Evolutionary conservation across 2,113 vertebrate species (phyloP).

Genomic region (Chamaetylas fuelleborni): DNA sequence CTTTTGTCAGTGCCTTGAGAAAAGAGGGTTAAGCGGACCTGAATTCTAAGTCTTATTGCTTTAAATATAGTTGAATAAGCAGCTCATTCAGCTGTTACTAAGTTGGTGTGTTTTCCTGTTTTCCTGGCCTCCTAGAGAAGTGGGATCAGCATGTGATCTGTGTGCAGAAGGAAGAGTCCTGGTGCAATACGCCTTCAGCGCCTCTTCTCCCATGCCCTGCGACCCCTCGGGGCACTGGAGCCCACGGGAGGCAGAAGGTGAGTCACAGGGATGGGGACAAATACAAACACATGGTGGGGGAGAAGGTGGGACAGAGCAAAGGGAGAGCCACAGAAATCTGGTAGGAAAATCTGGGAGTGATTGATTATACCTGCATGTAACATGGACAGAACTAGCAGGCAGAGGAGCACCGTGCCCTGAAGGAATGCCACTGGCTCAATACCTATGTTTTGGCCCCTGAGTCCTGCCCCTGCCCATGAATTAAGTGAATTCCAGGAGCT

Average conservation of each 20-base stretch:
- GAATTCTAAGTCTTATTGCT: constrained; percentile 6
- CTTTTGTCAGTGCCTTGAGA: not conserved
- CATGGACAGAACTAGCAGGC: not conserved
- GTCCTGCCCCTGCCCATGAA: constrained; percentile 53
- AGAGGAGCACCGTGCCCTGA: not conserved
- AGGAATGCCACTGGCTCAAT: not conserved
- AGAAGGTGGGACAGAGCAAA: not conserved
- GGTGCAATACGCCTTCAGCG: constrained; percentile 91
- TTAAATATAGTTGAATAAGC: constrained; percentile 24
- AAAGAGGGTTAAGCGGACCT: not conserved
- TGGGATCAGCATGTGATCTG: constrained; percentile 97
- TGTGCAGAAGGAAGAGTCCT: constrained; percentile 89
- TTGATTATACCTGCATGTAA: not conserved
- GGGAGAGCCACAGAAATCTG: constrained; percentile 27
- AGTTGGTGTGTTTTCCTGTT: constrained; percentile 85
- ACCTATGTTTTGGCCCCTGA: not conserved
- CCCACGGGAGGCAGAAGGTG: constrained; percentile 96
- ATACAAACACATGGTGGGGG: fast-evolving
- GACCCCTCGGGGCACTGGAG: constrained; percentile 96
- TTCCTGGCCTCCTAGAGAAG: constrained; percentile 99
- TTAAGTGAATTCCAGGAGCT: constrained; percentile 68
- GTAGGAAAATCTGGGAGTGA: constrained; percentile 26
- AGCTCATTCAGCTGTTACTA: constrained; percentile 80
- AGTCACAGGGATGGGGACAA: constrained; percentile 1
- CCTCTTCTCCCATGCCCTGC: constrained; percentile 93